A percentile compares a stretch with the other conserved stretches of the same genome.
phyloP scores from a whole-genome alignment of 2,113 vertebrate genomes.

The Ctenomys sociabilis region DNA sequence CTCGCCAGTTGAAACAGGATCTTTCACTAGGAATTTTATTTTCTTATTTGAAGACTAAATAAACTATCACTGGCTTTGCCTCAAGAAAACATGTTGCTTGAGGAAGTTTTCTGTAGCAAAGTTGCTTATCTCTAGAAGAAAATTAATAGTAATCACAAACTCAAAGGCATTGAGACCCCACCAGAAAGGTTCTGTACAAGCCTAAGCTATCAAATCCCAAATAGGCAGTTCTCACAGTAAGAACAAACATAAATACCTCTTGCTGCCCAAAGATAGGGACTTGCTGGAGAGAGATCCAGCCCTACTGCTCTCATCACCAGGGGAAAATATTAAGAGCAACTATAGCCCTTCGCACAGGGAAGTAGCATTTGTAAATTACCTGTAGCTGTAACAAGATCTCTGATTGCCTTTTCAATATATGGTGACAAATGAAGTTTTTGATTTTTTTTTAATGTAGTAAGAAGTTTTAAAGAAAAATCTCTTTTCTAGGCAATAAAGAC shows the following conservation, averaged over 20 bases:
- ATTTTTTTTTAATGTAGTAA: not conserved
- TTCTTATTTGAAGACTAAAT: conserved; percentile 45
- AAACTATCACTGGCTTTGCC: conserved; percentile 2
- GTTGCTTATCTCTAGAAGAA: conserved; percentile 47
- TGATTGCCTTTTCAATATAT: not conserved
- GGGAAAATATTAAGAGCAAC: not conserved
- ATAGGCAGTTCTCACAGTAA: not conserved
- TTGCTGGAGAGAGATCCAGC: not conserved
- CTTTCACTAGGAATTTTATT: conserved; percentile 41
- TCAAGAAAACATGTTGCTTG: conserved; percentile 10
- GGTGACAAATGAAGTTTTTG: not conserved
- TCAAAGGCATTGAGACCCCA: conserved; percentile 25
- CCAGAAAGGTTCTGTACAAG: not conserved
- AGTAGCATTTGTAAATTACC: not conserved
- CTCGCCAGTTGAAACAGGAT: not conserved
- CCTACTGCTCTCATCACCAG: not conserved
- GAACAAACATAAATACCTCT: not conserved
- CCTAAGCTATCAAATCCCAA: not conserved
- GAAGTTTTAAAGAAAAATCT: conserved; percentile 2
- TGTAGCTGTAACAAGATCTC: not conserved
- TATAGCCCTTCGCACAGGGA: not conserved
- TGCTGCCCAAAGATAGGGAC: not conserved
- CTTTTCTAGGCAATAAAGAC: not conserved
- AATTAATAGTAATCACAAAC: conserved; percentile 26
- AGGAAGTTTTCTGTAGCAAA: conserved; percentile 46